Conservation (phyloP, 1,140 invertebrate species). For the Caenorhabditis elegans region DNA sequence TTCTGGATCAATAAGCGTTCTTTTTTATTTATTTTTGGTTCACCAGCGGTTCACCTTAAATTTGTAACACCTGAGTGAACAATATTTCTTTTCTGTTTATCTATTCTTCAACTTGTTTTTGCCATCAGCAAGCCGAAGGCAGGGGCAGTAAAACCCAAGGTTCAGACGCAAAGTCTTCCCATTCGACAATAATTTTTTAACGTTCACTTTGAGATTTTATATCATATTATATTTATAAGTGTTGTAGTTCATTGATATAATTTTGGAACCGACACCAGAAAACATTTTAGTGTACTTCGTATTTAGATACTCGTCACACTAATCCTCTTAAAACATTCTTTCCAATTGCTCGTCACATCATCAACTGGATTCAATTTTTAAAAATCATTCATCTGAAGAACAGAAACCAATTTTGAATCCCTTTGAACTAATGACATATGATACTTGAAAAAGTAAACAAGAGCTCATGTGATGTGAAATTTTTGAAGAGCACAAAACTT, state of each 20-base stretch:
- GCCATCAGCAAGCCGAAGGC: not conserved
- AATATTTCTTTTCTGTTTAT: not conserved
- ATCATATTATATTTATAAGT: too few species aligned
- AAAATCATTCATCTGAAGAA: not conserved
- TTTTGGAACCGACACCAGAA: too few species aligned
- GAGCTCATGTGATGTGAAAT: not conserved
- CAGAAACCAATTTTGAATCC: not conserved
- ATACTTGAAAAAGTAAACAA: constrained; percentile 21
- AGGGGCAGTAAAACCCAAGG: not conserved
- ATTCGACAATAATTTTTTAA: too few species aligned
- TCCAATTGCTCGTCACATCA: not conserved
- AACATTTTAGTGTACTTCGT: too few species aligned
- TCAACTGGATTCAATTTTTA: not conserved
- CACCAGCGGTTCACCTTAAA: not conserved
- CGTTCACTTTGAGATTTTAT: too few species aligned
- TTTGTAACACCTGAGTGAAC: not conserved
- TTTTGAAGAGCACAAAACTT: not conserved
- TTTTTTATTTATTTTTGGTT: not conserved
- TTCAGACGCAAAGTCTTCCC: not conserved
- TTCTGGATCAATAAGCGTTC: too few species aligned
- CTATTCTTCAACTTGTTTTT: not conserved
- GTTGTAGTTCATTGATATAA: too few species aligned
- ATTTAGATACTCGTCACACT: too few species aligned
- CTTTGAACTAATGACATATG: not conserved
- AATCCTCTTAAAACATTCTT: not conserved